phyloP scores from a whole-genome alignment of 2,888 invertebrate species.

The Drosophila tanythrix region DNA sequence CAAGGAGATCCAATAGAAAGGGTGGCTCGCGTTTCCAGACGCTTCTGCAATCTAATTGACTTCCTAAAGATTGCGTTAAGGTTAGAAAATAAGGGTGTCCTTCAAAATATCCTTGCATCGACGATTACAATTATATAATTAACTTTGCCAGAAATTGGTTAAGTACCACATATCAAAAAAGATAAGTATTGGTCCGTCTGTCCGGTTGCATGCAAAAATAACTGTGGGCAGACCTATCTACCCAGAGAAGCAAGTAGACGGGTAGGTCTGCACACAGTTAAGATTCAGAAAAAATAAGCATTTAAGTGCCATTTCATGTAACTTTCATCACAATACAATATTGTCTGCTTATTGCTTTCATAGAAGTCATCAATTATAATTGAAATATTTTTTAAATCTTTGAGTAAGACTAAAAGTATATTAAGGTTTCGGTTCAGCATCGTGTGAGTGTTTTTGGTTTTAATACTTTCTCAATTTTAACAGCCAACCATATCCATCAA shows the following conservation, averaged over 20 bases:
- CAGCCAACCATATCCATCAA: constrained; percentile 47
- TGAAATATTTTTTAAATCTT: background rate
- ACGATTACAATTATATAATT: background rate
- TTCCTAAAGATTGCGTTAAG: constrained; percentile 54
- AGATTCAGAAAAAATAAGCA: background rate
- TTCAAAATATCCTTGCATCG: background rate
- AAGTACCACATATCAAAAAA: background rate
- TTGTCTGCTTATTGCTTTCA: too few species aligned
- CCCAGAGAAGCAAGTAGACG: too few species aligned
- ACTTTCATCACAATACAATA: background rate
- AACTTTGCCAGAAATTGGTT: background rate
- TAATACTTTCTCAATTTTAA: background rate
- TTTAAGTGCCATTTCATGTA: background rate
- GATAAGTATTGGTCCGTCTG: background rate
- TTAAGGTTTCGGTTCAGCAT: background rate
- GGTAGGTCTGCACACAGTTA: background rate
- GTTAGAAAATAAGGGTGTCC: constrained; percentile 12
- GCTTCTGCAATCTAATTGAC: constrained; percentile 54
- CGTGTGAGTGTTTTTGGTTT: background rate
- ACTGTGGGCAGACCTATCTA: background rate
- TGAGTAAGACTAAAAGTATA: background rate
- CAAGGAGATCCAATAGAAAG: constrained; percentile 53
- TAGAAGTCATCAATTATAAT: background rate
- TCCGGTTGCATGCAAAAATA: background rate
- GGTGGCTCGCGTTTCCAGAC: constrained; percentile 34